A percentile compares a stretch with the other conserved stretches of the same genome.
Evolutionary conservation across 2,113 vertebrate genomes (phyloP).

Genomic region (Catharus minimus): DNA sequence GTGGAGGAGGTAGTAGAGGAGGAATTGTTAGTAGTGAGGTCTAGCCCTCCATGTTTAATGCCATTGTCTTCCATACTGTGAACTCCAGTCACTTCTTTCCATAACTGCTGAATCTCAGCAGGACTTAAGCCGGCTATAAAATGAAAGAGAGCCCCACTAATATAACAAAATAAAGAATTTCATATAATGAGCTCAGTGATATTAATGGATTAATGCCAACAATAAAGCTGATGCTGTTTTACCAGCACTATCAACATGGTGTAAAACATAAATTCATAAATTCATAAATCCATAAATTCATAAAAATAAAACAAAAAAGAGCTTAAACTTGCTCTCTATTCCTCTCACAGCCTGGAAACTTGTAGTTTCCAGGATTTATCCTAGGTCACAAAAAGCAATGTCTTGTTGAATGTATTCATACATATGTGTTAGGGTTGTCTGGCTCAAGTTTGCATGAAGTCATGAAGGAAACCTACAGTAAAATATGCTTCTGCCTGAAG

Average conservation of each 20-base stretch:
- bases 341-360: not conserved
- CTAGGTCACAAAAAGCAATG: not conserved
- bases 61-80: conserved; percentile 91
- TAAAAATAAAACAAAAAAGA: not conserved
- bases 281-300: not conserved
- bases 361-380: not conserved
- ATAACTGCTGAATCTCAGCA: conserved; percentile 97
- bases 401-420: not conserved
- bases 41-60: conserved; percentile 91
- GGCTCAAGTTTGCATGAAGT: not conserved
- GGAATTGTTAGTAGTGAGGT: conserved; percentile 96
- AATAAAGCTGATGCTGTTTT: conserved; percentile 60
- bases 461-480: not conserved
- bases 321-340: not conserved
- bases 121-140: conserved; percentile 93
- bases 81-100: conserved; percentile 95
- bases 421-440: not conserved
- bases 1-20: conserved; percentile 98
- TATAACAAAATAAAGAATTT: conserved; percentile 64
- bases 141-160: conserved; percentile 72
- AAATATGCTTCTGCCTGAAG: not conserved
- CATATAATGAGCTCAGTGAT: conserved; percentile 55
- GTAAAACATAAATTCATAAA: conserved; percentile 48
- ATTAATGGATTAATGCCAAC: conserved; percentile 65
- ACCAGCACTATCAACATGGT: conserved; percentile 41